Evolutionary conservation across 2,888 invertebrate species (phyloP), one percentile per base, ranked within the genome.

Genomic region (Cantharis rustica): DNA sequence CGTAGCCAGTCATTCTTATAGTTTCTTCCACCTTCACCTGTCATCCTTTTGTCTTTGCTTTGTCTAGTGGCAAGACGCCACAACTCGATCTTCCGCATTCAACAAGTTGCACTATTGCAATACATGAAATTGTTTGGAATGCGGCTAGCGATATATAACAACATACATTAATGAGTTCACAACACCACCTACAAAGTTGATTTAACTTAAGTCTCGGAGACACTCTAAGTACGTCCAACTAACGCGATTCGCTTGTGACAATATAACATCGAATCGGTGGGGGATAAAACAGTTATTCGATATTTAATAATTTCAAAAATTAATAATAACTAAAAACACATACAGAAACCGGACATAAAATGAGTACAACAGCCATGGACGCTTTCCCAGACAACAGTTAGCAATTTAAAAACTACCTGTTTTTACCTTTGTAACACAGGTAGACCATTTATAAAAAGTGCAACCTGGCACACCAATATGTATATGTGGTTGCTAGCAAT

Each of bases 1-100:
- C 85, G 83, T 81, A 83, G 77, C 82, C 79, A 80, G 82, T 82
- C 83, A 83, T 84, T 79, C 79, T 81, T 76, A 79, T 75, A 71
- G 68, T 69, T 69, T 80, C 73, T 75, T 73, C 77, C 72, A 61
- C 75, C 78, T 73, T 77, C 78, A 80, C 72, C 79, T 79, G 81
- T 79, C 79, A 80, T 81, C 75, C 70, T 78, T 70, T 78, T 66
- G 64, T 75, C 66, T 73, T 72, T 68, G 72, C 23, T 31, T 47
- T 76, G 68, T 74, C 72, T 17, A 80, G 79, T 79, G 79, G 79
- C 80, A 81, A 82, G 79, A 80, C 80, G 66, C 71, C 80, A 78
- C 79, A 77, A 77, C 79, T 23, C 73, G 75, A 27, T 63, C 69
- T 75, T 75, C 78, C 69, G 76, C 77, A 75, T 75, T 77, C 77